These are phyloP conservation scores for Hemibagrus wyckioides DNA, from an alignment of 2,113 vertebrate genomes.

Conservation along the genomic window DNA sequence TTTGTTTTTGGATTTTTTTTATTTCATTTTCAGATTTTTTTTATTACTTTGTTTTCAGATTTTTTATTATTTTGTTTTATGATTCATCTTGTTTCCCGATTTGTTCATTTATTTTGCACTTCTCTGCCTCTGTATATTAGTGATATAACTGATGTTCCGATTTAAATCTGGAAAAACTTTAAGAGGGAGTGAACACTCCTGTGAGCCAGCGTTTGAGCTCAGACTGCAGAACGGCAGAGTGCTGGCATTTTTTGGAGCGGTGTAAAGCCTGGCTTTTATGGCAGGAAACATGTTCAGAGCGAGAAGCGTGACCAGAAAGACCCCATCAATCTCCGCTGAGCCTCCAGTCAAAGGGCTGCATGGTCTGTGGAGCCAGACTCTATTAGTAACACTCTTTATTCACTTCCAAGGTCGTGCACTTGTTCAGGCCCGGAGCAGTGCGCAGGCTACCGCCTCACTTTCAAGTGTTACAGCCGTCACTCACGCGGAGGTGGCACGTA, in stretches of 20 bases:
- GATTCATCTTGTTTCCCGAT: too few species aligned
- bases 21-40: too few species aligned
- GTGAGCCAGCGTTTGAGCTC: background rate
- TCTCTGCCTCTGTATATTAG: background rate
- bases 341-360: slow-evolving; percentile 34
- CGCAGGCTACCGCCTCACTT: slow-evolving; percentile 1
- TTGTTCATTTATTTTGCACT: too few species aligned
- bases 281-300: slow-evolving; percentile 43
- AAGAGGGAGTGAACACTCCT: background rate
- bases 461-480: slow-evolving; percentile 38
- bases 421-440: slow-evolving; percentile 12
- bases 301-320: slow-evolving; percentile 36
- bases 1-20: too few species aligned
- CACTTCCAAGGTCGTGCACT: slow-evolving; percentile 45
- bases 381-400: slow-evolving; percentile 40
- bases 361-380: slow-evolving; percentile 23
- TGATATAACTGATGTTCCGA: background rate
- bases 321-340: slow-evolving; percentile 46
- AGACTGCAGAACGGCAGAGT: slow-evolving; percentile 53
- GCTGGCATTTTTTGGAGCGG: slow-evolving; percentile 70
- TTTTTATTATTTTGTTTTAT: too few species aligned
- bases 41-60: too few species aligned
- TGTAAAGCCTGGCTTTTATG: slow-evolving; percentile 36
- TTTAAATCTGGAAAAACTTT: background rate
- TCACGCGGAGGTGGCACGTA: background rate